These are phyloP conservation scores for Bugula neritina DNA, from an alignment of 2,888 invertebrate species.

Conservation along the genomic window DNA sequence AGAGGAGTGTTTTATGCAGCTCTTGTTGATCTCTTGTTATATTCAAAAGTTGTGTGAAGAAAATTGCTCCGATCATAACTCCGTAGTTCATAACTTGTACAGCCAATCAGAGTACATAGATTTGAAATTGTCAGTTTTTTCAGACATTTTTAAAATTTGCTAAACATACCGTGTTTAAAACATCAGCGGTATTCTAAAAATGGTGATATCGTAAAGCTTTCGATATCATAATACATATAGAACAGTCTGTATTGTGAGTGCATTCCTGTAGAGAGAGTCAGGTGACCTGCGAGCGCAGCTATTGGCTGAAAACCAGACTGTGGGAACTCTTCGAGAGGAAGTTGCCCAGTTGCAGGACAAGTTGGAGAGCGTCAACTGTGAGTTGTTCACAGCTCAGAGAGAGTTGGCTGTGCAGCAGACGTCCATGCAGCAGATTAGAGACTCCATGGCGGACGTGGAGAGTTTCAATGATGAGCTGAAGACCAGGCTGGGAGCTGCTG, in stretches of 20 bases:
- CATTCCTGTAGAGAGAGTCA: background rate
- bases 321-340: background rate
- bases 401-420: background rate
- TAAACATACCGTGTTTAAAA: no score
- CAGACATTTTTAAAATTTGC: no score
- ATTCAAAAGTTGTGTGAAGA: no score
- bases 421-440: slow-evolving; percentile 1
- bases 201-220: no score
- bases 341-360: background rate
- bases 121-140: no score
- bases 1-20: background rate
- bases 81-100: no score
- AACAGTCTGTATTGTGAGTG: no score
- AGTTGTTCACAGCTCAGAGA: background rate
- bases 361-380: background rate
- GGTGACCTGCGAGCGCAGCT: background rate
- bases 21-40: no score
- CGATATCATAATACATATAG: no score
- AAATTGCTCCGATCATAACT: no score
- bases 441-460: background rate
- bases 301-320: background rate
- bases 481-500: background rate
- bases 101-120: no score
- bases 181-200: no score
- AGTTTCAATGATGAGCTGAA: slow-evolving; percentile 10